Conservation (phyloP, 2,888 invertebrate genomes). For the Stratiomys singularior region DNA sequence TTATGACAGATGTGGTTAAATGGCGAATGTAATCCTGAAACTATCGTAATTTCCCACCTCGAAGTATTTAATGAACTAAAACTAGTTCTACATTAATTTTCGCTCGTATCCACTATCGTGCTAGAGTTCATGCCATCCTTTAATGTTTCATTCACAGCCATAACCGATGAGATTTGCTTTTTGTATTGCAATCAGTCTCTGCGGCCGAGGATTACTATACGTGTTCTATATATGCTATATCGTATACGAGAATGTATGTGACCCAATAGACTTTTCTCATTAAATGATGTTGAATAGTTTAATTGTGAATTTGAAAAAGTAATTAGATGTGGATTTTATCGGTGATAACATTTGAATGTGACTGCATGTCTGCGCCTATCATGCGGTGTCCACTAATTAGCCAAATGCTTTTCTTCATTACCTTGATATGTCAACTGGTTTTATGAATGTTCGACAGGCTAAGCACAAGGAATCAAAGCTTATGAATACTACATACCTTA, state of each 20-base stretch:
- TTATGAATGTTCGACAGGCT: too few species aligned
- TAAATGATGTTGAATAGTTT: background rate
- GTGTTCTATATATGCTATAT: too few species aligned
- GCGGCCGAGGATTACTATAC: too few species aligned
- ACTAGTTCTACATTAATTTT: background rate
- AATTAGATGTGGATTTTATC: background rate
- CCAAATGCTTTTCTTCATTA: too few species aligned
- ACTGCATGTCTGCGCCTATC: too few species aligned
- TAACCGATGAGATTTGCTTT: background rate
- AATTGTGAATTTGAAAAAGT: background rate
- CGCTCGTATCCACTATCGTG: background rate
- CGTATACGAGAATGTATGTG: too few species aligned
- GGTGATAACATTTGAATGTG: too few species aligned
- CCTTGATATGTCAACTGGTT: too few species aligned
- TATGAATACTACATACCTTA: too few species aligned
- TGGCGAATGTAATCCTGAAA: background rate
- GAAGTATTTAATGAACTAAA: background rate
- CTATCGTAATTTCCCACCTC: background rate
- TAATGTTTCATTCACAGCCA: background rate
- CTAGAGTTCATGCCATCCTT: background rate
- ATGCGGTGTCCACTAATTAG: too few species aligned
- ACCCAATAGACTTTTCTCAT: too few species aligned
- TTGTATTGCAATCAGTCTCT: background rate
- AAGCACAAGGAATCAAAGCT: too few species aligned
- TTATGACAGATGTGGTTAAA: constrained; percentile 15